Percentiles rank a stretch among this genome's conserved stretches.
phyloP scores from a whole-genome alignment of 2,797 vertebrate genomes.

The Triplophysa yarkandensis region DNA sequence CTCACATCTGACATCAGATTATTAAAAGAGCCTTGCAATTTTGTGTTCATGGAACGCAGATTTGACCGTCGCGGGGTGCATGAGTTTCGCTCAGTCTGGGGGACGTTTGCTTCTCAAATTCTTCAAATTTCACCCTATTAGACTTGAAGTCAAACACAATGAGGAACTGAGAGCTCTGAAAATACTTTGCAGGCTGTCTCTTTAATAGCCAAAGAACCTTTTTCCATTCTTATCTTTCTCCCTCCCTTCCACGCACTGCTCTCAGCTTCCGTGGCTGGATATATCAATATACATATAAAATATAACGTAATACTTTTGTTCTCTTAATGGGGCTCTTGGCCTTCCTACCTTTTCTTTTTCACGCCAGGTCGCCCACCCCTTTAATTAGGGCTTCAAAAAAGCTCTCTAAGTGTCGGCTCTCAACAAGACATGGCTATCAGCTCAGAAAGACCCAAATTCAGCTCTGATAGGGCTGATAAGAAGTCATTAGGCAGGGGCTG shows the following conservation, averaged over 20 bases:
- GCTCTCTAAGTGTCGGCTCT: slow-evolving; percentile 24
- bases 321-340: slow-evolving; percentile 47
- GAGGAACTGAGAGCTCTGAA: slow-evolving; percentile 41
- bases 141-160: slow-evolving; percentile 35
- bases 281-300: slow-evolving; percentile 25
- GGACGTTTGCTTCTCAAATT: not conserved
- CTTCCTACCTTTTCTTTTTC: slow-evolving; percentile 27
- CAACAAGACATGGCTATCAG: slow-evolving; percentile 23
- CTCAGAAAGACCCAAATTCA: slow-evolving; percentile 22
- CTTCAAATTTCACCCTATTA: not conserved
- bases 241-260: not conserved
- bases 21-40: slow-evolving; percentile 1
- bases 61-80: not conserved
- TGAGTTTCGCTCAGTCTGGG: not conserved
- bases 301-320: slow-evolving; percentile 36
- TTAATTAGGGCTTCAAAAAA: slow-evolving; percentile 52
- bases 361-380: slow-evolving; percentile 30
- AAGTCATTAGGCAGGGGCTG: slow-evolving; percentile 18
- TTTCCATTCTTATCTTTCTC: slow-evolving; percentile 14
- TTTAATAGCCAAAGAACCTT: slow-evolving; percentile 42
- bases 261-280: slow-evolving; percentile 9
- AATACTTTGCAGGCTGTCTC: slow-evolving; percentile 35
- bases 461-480: slow-evolving; percentile 40
- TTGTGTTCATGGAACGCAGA: not conserved
- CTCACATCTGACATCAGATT: not conserved